Evolutionary conservation across 1,140 invertebrate species (phyloP).

Genomic region (Drosophila lowei): DNA sequence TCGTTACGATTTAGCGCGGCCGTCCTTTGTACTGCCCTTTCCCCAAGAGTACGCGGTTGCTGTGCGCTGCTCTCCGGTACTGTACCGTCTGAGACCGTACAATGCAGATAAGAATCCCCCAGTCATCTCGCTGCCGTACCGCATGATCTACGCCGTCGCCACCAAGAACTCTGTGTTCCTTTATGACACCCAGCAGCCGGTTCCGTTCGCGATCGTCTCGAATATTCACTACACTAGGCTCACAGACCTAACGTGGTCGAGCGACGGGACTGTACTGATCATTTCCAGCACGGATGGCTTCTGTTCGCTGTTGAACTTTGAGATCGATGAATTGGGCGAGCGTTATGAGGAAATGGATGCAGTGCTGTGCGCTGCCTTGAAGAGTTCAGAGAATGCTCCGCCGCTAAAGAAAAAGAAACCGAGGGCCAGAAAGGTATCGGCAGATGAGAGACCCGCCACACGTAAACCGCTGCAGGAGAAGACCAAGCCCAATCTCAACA

Average conservation of each 20-base stretch:
- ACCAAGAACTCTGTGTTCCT: slow-evolving; percentile 93
- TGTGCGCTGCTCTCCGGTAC: slow-evolving; percentile 91
- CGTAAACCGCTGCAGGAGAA: slow-evolving; percentile 57
- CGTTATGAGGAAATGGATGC: slow-evolving; percentile 84
- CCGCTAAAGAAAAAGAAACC: slow-evolving; percentile 34
- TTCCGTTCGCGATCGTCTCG: slow-evolving; percentile 92
- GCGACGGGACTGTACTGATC: slow-evolving; percentile 91
- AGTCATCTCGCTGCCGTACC: slow-evolving; percentile 88
- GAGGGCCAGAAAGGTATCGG: slow-evolving; percentile 54
- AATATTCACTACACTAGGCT: slow-evolving; percentile 97
- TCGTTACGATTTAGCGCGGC: slow-evolving; percentile 84
- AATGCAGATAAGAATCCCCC: slow-evolving; percentile 84
- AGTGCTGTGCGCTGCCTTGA: slow-evolving; percentile 57
- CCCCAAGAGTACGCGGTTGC: slow-evolving; percentile 91
- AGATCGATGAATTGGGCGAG: slow-evolving; percentile 91
- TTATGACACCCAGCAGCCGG: slow-evolving; percentile 95
- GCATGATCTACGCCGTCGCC: slow-evolving; percentile 95
- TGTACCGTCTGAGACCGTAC: slow-evolving; percentile 87
- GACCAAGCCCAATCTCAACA: slow-evolving; percentile 31
- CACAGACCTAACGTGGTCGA: slow-evolving; percentile 96
- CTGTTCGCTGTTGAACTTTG: slow-evolving; percentile 95
- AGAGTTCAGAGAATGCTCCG: slow-evolving; percentile 38
- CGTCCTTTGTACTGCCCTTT: slow-evolving; percentile 91
- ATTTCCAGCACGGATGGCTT: slow-evolving; percentile 98
- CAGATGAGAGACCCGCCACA: slow-evolving; percentile 36